phyloP scores from a whole-genome alignment of 2,888 invertebrate genomes.

The Drosophila vallismaia region DNA sequence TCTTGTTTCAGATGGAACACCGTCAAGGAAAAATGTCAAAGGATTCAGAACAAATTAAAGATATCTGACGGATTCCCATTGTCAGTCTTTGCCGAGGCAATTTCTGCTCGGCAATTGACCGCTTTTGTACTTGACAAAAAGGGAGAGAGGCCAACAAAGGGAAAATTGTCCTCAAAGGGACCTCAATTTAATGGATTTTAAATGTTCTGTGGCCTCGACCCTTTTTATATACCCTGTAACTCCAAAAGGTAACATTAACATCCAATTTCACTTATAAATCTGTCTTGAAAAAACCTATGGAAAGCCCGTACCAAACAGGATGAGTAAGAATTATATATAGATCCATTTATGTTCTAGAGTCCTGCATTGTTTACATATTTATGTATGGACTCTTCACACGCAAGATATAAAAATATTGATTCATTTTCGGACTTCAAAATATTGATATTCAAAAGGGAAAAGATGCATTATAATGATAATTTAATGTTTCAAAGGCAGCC shows the following conservation, averaged over 20 bases:
- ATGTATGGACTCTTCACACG: conserved; percentile 22
- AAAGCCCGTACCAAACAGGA: not conserved
- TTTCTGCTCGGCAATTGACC: conserved; percentile 38
- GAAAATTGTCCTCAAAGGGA: conserved; percentile 41
- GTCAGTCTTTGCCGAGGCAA: conserved; percentile 30
- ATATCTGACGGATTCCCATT: conserved; percentile 48
- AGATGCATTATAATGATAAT: conserved; percentile 2
- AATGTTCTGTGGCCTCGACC: conserved; percentile 14
- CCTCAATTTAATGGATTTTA: conserved; percentile 37
- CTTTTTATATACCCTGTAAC: conserved; percentile 3
- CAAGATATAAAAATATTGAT: conserved; percentile 19
- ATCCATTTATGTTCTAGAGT: not conserved
- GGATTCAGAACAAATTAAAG: conserved; percentile 35
- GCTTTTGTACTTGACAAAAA: conserved; percentile 28
- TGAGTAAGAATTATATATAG: conserved; percentile 14
- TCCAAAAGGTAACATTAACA: not conserved
- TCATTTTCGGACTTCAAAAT: conserved; percentile 9
- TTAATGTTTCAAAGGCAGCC: not conserved
- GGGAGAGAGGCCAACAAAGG: conserved; percentile 24
- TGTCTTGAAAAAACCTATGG: not conserved
- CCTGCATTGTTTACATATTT: conserved; percentile 6
- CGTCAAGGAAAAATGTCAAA: conserved; percentile 10
- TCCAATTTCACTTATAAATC: conserved; percentile 4
- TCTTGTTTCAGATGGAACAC: conserved; percentile 8
- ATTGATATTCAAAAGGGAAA: not conserved